Evolutionary conservation across 2,888 invertebrate species (phyloP), one percentile per base, ranked within the genome.

Genomic region (Agrotis puta): DNA sequence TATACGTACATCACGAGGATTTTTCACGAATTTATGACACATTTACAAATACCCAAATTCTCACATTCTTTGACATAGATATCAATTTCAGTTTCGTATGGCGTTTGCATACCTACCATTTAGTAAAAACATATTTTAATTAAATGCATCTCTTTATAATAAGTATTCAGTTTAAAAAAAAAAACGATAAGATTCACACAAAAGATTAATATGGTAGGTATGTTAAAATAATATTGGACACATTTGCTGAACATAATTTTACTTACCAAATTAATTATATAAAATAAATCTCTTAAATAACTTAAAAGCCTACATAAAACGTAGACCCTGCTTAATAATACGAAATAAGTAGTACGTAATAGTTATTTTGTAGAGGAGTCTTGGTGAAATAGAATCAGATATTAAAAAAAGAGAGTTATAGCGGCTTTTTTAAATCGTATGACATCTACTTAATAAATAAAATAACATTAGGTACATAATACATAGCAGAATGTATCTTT

Each of bases 261-360:
- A 78, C 83, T 83, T 86, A 83, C 64, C 71, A 82, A 86, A 85
- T 78, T 82, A 85, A 85, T 87, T 88, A 88, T 87, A 89, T 88
- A 84, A 90, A 91, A 89, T 88, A 86, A 90, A 88, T 88, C 85
- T 89, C 90, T 90, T 90, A 89, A 90, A 91, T 92, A 93, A 94
- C 92, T 93, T 94, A 94, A 88, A 90, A 92, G 94, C 91, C 94
- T 95, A 93, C 95, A 91, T 95, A 95, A 94, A 95, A 96, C 95
- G 95, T 94, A 96, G 95, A 92, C 94, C 84, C 87, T 87, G 82
- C 88, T 90, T 92, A 93, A 89, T 90, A 92, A 91, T 92, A 92
- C 88, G 88, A 91, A 89, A 83, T 91, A 91, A 89, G 79, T 82
- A 90, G 88, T 86, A 89, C 84, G 73, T 85, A 86, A 87, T 85